These are phyloP conservation scores for Plusia festucae DNA, from an alignment of 2,888 invertebrate genomes.

Conservation along the genomic window DNA sequence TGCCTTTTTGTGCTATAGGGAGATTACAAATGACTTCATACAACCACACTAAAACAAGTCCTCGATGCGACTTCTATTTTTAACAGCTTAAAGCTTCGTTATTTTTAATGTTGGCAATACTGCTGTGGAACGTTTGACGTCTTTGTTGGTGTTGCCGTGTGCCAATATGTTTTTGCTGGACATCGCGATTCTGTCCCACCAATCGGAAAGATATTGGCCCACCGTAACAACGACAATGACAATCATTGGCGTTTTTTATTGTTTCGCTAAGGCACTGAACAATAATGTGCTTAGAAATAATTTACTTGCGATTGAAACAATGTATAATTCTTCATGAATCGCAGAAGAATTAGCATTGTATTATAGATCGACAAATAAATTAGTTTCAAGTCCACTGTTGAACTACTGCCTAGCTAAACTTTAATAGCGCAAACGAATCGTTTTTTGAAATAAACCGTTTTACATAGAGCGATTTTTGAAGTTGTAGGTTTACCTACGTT, in stretches of 20 bases:
- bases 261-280: conserved; percentile 15
- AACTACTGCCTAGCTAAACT: background rate
- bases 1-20: conserved; percentile 23
- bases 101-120: conserved; percentile 31
- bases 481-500: background rate
- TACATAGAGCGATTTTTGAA: conserved; percentile 12
- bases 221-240: conserved; percentile 6
- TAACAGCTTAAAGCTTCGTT: conserved; percentile 28
- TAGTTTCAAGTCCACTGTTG: background rate
- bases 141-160: background rate
- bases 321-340: background rate
- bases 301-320: background rate
- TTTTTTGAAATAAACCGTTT: conserved; percentile 15
- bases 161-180: background rate
- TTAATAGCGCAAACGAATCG: background rate
- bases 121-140: background rate
- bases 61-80: conserved; percentile 13
- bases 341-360: background rate
- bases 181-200: background rate
- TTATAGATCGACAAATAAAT: background rate
- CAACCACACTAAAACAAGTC: background rate
- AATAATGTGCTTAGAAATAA: background rate
- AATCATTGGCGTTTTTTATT: background rate
- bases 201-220: conserved; percentile 3
- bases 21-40: conserved; percentile 23